Base-by-base conservation (phyloP, 37 sponge, comb jelly and placozoan species). In the Eunapius fragilis region DNA sequence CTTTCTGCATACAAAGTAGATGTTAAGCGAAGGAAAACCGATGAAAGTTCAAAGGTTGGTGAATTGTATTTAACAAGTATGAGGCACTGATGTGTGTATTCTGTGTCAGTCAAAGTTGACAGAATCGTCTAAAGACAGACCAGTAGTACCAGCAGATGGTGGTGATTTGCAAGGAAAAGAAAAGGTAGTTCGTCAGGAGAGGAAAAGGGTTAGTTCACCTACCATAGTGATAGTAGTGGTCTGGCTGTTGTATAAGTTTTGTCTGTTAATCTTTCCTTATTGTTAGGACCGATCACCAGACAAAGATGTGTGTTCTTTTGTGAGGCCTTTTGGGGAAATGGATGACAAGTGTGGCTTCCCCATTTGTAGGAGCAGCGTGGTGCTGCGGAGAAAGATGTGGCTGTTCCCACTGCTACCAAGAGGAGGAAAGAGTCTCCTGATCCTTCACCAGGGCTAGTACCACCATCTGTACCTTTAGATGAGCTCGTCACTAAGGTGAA, bases 141-240 rank as follows among this genome's bases (percentile, higher is more conserved):
- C 30, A 12, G 72, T 71, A n/a, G 71, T 45, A 73, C 13, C 26
- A 9, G 2, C 36, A 12, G 47, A 30, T 37, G 30, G 7, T 34
- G 50, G 3, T 25, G 25, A 78, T 12, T 25, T 22, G 0, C 45
- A 77, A 37, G 78, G 34, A 37, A 36, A 77, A 37, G 37, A 36
- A 77, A 37, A 36, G 37, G 37, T 35, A 36, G 78, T 26, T 27
- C 37, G 78, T 12, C 35, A 77, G 6, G 37, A 36, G 24, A 77
- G 78, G 78, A 36, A 77, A 36, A 36, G 78, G 33, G 78, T 72
- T 72, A 31, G 74, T 32, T 22, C 74, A 25, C 30, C 74, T 17
- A 10, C 13, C 31, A 1, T 58, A 58, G 2, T 10, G 22, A 17
- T 58, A 11, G 6, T 12, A 11, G 2, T 58, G 58, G 6, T 12